Base-by-base conservation (phyloP, 2,113 vertebrate species). In the Isurus oxyrinchus region DNA sequence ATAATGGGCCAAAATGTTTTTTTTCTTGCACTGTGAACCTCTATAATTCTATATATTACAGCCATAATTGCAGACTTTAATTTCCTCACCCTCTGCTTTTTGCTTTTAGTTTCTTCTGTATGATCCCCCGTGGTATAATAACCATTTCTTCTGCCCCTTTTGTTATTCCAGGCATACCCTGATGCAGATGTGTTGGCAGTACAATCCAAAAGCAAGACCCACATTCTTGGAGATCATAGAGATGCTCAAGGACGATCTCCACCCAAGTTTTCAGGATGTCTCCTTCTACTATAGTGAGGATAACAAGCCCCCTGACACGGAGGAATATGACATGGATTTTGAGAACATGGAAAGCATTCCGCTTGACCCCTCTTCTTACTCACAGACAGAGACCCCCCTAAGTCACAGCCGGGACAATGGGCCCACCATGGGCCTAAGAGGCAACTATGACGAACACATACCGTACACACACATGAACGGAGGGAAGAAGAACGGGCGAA, bases 311-410 rank as follows among this genome's bases (percentile, higher is more conserved):
- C 81, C 61, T 2, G 99, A 99, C 96, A 98, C 97, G 0, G 99
- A 99, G 98, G 99, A 99, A 67, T 98, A 99, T 1, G 99, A 99
- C 97, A 97, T 99, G 98, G 99, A 99, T 98, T 98, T 99, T 1
- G 99, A 99, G 97, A 99, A 99, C 98, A 99, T 99, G 99, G 99
- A 99, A 97, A 99, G 98, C 96, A 99, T 99, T 96, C 99, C 99
- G 13, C 98, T 99, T 44, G 99, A 99, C 97, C 99, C 99, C 0
- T 98, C 99, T 16, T 99, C 98, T 0, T 99, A 98, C 97, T 98
- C 98, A 0, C 98, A 99, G 97, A 97, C 98, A 96, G 99, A 99
- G 97, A 99, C 99, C 96, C 98, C 96, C 0, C 97, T 98, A 96
- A 55, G 94, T 69, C 94, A 95, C 67, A 97, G 98, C 96, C 97